Conservation (phyloP, 35 echinoderm and acorn worm genomes). For the Apostichopus californicus region DNA sequence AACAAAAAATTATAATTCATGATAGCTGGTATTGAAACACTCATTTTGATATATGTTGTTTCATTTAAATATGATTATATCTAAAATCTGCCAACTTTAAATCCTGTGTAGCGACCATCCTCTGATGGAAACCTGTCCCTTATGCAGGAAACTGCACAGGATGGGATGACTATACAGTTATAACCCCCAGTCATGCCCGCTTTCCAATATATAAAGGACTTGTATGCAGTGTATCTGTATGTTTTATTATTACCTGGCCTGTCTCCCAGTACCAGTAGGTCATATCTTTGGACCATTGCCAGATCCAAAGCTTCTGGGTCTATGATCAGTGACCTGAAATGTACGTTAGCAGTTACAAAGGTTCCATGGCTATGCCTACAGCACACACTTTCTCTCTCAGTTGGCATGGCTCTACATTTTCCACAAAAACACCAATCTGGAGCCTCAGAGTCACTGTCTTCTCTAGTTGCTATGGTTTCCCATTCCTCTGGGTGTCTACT, state of each 20-base stretch:
- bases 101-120: slow-evolving; percentile 30
- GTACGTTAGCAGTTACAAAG: background rate
- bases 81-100: background rate
- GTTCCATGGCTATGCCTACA: background rate
- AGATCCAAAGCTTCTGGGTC: background rate
- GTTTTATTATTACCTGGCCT: background rate
- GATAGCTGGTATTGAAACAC: too few species aligned
- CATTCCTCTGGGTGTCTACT: slow-evolving; percentile 3
- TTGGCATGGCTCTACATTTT: slow-evolving; percentile 24
- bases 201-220: slow-evolving; percentile 7
- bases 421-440: slow-evolving; percentile 10
- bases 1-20: too few species aligned
- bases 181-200: background rate
- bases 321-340: background rate
- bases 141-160: slow-evolving; percentile 12
- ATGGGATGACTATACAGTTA: slow-evolving; percentile 18
- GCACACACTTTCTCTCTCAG: slow-evolving; percentile 10
- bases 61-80: too few species aligned
- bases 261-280: background rate
- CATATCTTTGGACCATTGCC: background rate
- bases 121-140: background rate
- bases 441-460: background rate
- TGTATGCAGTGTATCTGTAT: background rate
- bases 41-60: too few species aligned
- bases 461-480: background rate